Base-by-base conservation (phyloP, 2,888 invertebrate species). In the Thymelicus lineola region DNA sequence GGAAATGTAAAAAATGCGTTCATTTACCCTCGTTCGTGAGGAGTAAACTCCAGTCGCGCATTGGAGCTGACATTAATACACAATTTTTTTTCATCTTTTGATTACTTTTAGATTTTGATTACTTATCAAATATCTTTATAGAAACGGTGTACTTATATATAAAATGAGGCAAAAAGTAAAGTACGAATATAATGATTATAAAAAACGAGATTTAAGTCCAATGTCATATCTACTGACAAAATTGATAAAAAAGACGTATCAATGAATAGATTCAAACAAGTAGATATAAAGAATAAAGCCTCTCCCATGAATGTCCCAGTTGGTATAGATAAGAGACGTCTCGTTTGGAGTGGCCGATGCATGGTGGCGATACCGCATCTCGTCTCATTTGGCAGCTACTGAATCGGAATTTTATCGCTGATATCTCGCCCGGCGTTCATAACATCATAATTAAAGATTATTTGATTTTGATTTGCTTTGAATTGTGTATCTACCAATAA, bases 371-470 rank as follows among this genome's bases (percentile, higher is more conserved):
- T 57, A 67, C 17, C 45, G 45, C 45, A 45, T 55, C 67, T 67
- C 67, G 53, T 60, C 60, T 53, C 60, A 42, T 45, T 55, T 58
- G 63, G 42, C 35, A 66, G 80, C 82, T 82, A 80, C 82, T 77
- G 80, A 80, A 76, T 79, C 72, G 83, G 82, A 83, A 86, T 86
- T 75, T 85, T 85, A 88, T 87, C 86, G 48, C 20, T 36, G 62
- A 68, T 57, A 68, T 68, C 68, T 55, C 35, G 71, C 10, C 46
- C 46, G 57, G 38, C 55, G 62, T 62, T 62, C 61, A 62, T 57
- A 68, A 68, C 62, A 68, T 62, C 55, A 62, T 68, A 68, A 68
- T 68, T 62, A 68, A 68, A 57, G 62, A 68, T 62, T 61, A 67
- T 61, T 68, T 50, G 35, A 63, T 63, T 58, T 62, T 71, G 66